Base-by-base conservation (phyloP, 2,797 vertebrate species). In the Alca torda region DNA sequence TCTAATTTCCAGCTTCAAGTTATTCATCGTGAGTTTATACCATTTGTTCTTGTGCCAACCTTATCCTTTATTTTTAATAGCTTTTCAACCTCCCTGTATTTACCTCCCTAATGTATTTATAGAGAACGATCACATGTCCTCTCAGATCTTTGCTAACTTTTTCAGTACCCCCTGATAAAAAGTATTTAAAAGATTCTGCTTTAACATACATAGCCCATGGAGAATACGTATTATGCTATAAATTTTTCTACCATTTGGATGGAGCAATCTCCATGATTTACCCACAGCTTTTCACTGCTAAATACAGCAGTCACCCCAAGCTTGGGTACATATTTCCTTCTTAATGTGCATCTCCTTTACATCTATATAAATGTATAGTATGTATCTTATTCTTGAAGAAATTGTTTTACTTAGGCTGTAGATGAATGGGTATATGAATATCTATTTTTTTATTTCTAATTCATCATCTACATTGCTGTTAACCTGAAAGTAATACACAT, bases 21-120 rank as follows among this genome's bases (percentile, higher is more conserved):
- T 96, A 95, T 91, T 96, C 89, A 70, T 68, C 72, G 64, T 68
- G 68, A 91, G 35, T 83, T 91, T 93, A 51, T 54, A 59, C 30
- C 37, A 95, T 93, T 92, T 97, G 92, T 96, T 96, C 95, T 94
- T 6, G 2, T 94, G 96, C 95, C 92, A 96, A 4, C 5, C 10
- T 91, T 93, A 64, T 91, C 45, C 92, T 95, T 96, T 89, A 92
- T 85, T 95, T 95, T 87, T 87, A 96, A 94, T 61, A 92, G 94
- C 78, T 93, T 96, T 92, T 93, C 82, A 95, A 79, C 82, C 45
- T 94, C 78, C 57, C 41, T 72, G 16, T 95, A n/a, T 93, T 94
- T 94, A 89, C 57, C 21, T 69, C 25, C 46, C 35, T 85, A 75
- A 87, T 59, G 24, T 81, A 89, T 93, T 94, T 92, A 78, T 61